phyloP scores from a whole-genome alignment of 2,797 vertebrate species.

The Stomatorhinus walkeri region DNA sequence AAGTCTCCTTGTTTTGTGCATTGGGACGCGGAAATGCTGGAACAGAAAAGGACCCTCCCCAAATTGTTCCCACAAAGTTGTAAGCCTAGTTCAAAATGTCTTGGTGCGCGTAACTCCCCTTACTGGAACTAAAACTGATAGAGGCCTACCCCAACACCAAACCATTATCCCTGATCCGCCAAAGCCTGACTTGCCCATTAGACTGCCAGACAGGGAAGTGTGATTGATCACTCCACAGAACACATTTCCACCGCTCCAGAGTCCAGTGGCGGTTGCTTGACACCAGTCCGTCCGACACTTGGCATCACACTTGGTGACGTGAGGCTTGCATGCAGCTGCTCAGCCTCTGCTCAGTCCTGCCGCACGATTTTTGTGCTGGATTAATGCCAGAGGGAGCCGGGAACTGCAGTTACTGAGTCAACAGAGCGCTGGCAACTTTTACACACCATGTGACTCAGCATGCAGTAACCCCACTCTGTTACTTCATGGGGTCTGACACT shows the following conservation, averaged over 20 bases:
- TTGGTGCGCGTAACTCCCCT: neutral
- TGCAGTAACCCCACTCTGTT: neutral
- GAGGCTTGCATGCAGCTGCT: neutral
- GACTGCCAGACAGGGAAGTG: neutral
- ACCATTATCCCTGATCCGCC: neutral
- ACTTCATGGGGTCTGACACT: neutral
- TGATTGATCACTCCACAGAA: neutral
- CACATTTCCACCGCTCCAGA: neutral
- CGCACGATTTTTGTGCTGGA: neutral
- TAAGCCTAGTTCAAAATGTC: neutral
- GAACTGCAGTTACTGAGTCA: neutral
- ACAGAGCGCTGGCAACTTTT: neutral
- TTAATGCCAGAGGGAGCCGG: neutral
- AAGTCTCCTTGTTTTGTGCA: neutral
- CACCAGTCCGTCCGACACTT: neutral
- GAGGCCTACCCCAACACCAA: neutral
- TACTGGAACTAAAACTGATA: neutral
- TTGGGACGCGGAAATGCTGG: neutral
- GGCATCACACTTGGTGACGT: neutral
- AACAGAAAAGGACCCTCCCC: neutral
- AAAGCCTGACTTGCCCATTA: neutral
- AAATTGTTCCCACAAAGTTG: neutral
- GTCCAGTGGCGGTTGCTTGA: neutral
- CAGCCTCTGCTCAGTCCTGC: neutral
- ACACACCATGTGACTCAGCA: neutral